These are phyloP conservation scores for Halcyon malimbica DNA, from an alignment of 2,113 vertebrate genomes.

Conservation along the genomic window DNA sequence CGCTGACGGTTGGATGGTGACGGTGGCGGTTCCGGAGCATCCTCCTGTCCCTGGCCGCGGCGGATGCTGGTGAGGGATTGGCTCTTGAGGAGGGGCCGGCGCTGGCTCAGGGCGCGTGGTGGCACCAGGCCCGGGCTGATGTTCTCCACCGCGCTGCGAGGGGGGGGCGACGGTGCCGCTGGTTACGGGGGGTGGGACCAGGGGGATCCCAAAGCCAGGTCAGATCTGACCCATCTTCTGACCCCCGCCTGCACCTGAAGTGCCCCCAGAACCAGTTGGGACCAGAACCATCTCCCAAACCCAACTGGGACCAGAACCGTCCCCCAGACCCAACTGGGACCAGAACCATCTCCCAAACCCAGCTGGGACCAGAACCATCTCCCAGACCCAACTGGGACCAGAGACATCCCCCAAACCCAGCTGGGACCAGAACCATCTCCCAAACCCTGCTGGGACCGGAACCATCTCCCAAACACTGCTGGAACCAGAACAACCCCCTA, in stretches of 20 bases:
- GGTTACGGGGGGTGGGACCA: accelerated
- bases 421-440: neutral
- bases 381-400: neutral
- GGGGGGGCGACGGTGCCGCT: neutral
- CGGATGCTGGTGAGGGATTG: constrained; percentile 81
- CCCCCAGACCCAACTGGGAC: neutral
- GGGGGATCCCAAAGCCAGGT: neutral
- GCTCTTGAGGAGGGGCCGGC: constrained; percentile 83
- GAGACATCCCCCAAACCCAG: neutral
- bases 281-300: neutral
- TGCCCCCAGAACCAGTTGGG: neutral
- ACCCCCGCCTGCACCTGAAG: neutral
- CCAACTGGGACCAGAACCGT: neutral
- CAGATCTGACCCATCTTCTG: neutral
- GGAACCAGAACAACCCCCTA: neutral
- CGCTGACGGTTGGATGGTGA: neutral
- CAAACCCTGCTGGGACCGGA: neutral
- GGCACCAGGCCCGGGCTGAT: constrained; percentile 82
- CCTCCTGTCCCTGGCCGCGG: constrained; percentile 27
- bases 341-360: neutral
- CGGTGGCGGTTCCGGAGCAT: neutral
- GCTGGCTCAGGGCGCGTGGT: constrained; percentile 82
- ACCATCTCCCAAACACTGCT: neutral
- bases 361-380: neutral
- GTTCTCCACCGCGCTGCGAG: constrained; percentile 54